Percentiles rank a stretch among this genome's conserved stretches.
Conservation (phyloP, 2,888 invertebrate species). For the Tachina grossa region DNA sequence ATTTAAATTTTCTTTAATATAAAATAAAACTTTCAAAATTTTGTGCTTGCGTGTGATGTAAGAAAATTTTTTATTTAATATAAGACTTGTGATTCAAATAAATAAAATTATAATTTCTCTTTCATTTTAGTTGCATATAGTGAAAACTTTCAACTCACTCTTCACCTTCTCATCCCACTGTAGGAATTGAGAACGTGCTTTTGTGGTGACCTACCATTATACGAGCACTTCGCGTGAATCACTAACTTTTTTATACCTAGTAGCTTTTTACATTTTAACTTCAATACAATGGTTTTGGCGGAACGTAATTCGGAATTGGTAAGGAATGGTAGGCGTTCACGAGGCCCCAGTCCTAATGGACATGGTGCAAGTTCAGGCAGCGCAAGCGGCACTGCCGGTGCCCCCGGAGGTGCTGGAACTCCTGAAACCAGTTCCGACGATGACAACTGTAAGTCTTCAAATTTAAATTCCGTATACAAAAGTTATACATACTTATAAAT, state of each 20-base stretch:
- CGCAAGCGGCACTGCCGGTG: conserved; percentile 69
- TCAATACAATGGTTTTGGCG: conserved; percentile 90
- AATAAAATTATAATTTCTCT: not conserved
- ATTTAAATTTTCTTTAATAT: conserved; percentile 31
- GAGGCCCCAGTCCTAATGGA: conserved; percentile 95
- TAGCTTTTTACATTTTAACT: not conserved
- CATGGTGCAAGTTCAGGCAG: conserved; percentile 82
- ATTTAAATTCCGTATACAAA: not conserved
- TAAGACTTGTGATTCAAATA: not conserved
- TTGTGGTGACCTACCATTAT: not conserved
- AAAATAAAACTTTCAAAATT: conserved; percentile 13
- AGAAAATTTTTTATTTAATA: conserved; percentile 7
- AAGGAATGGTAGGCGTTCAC: conserved; percentile 93
- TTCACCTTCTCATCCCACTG: conserved; percentile 3
- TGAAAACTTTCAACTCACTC: not conserved
- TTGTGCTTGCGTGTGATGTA: conserved; percentile 44
- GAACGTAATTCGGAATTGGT: conserved; percentile 92
- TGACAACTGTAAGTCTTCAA: conserved; percentile 87
- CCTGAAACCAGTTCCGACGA: conserved; percentile 93
- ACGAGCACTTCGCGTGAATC: conserved; percentile 27
- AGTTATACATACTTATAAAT: not conserved
- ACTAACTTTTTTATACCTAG: conserved; percentile 17
- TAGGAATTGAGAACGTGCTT: conserved; percentile 38
- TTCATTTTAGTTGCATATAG: conserved; percentile 26
- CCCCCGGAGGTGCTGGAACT: conserved; percentile 83